Conservation (phyloP, 30 jellyfish, hydroid and myxozoan species). For the Pelagia noctiluca region DNA sequence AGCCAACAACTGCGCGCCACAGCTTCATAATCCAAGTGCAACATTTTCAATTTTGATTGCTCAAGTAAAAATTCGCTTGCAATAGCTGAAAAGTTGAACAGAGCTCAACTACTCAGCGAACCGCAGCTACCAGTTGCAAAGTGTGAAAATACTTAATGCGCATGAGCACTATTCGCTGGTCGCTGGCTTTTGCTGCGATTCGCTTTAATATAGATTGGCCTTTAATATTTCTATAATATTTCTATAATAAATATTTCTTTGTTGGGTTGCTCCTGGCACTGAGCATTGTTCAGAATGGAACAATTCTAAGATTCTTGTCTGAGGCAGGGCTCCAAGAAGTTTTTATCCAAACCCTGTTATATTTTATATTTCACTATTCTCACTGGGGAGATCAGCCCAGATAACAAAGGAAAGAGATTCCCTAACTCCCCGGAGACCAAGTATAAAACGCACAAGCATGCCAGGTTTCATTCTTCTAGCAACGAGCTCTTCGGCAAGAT, state of each 20-base stretch:
- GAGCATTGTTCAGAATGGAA: not conserved
- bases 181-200: constrained; percentile 57
- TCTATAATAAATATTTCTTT: not conserved
- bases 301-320: not conserved
- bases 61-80: constrained; percentile 48
- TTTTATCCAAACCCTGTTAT: not conserved
- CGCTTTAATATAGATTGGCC: constrained; percentile 67
- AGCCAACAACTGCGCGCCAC: constrained; percentile 33
- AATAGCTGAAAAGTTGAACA: constrained; percentile 58
- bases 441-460: no score
- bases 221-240: not conserved
- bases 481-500: no score
- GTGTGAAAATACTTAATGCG: constrained; percentile 23
- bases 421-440: no score
- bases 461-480: no score
- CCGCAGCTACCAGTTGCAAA: constrained; percentile 28
- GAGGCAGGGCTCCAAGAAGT: not conserved
- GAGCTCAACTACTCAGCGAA: constrained; percentile 49
- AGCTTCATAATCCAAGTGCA: constrained; percentile 32
- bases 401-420: no score
- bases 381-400: no score
- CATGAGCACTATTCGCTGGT: constrained; percentile 59
- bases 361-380: no score
- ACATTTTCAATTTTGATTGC: constrained; percentile 40
- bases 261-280: constrained; percentile 10